phyloP scores from a whole-genome alignment of 1,140 invertebrate species.

The Halictus rubicundus region DNA sequence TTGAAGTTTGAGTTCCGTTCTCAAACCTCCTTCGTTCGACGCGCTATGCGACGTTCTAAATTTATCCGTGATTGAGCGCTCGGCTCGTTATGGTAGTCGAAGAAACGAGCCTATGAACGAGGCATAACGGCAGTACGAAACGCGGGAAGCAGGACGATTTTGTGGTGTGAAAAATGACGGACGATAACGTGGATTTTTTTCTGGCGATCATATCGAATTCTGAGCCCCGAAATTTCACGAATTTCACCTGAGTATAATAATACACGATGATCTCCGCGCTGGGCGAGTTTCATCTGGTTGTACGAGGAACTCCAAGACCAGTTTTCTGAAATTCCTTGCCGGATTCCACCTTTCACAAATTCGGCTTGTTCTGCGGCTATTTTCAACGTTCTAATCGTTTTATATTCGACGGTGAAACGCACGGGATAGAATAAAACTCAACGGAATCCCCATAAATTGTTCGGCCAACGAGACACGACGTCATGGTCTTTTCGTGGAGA shows the following conservation, averaged over 20 bases:
- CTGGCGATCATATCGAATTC: background rate
- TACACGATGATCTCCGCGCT: background rate
- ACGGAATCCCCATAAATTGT: constrained; percentile 14
- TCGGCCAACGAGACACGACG: background rate
- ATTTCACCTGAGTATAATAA: background rate
- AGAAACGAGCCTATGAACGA: background rate
- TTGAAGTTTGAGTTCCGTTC: no score
- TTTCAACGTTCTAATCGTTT: background rate
- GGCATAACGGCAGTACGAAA: background rate
- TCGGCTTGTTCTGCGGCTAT: background rate
- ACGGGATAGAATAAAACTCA: background rate
- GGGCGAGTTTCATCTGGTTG: constrained; percentile 16
- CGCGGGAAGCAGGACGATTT: background rate
- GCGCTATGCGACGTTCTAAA: constrained; percentile 5
- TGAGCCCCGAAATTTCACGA: background rate
- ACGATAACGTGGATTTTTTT: background rate
- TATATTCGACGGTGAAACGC: background rate
- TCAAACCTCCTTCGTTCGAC: background rate
- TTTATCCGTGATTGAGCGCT: constrained; percentile 27
- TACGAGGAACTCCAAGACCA: constrained; percentile 19
- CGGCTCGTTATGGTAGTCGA: background rate
- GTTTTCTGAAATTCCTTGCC: constrained; percentile 43
- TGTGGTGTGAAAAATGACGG: background rate
- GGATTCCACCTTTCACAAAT: background rate
- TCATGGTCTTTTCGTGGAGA: background rate